Base-by-base conservation (phyloP, 2,113 vertebrate species). In the Rhynchomys soricoides region DNA sequence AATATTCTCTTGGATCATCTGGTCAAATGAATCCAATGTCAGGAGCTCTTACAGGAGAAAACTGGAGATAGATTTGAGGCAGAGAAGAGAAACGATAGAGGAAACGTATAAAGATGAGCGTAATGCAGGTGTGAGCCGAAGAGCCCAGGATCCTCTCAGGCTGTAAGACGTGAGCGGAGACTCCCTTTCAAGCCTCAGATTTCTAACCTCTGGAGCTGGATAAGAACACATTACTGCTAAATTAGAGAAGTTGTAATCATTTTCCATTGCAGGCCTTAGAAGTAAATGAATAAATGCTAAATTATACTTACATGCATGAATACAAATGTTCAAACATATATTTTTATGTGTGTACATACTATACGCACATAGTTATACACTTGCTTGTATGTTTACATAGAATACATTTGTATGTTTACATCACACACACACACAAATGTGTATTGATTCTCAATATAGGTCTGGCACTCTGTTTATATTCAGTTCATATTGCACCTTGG, bases 111-210 rank as follows among this genome's bases (percentile, higher is more conserved):
- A 40, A 74, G 40, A 8, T 5, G 12, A 16, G 24, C 9, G 19
- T 9, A 13, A 48, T 48, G 29, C 1, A 4, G 1, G 3, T 3
- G 5, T 1, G 9, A 66, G n/a, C n/a, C 62, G 21, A 45, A 17
- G 34, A 22, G 1, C 9, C 34, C 29, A 19, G 48, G n/a, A 55
- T 31, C 13, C 3, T 1, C 19, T 1, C 7, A 34, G 40, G 6
- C 22, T 19, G 24, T 26, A 34, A 7, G 22, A 55, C 3, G 4
- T 10, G 22, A 31, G 10, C 7, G 2, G 5, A 17, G 19, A 7
- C 50, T 6, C 40, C 19, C 31, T 16, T 45, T 4, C 6, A 59
- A 0, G 2, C 11, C 45, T 86, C 12, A 13, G 13, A 50, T 9
- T 45, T 19, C 40, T 2, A 15, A 1, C 13, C 66, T 43, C 22